phyloP scores from a whole-genome alignment of 2,888 invertebrate genomes.

The Margaritifera margaritifera region DNA sequence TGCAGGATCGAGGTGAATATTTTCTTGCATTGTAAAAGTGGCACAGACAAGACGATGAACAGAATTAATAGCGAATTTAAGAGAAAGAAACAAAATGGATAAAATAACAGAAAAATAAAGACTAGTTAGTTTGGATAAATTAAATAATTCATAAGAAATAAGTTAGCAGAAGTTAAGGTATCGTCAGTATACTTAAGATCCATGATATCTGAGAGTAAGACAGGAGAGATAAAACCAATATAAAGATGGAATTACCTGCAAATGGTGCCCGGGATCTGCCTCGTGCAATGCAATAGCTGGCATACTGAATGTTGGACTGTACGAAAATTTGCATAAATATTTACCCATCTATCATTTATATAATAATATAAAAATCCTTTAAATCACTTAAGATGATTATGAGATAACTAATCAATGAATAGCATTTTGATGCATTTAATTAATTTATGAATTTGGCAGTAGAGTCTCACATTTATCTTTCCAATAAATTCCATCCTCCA shows the following conservation, averaged over 20 bases:
- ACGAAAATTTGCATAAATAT: constrained; percentile 10
- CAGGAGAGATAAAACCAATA: too few species aligned
- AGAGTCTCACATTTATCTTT: too few species aligned
- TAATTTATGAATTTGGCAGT: not conserved
- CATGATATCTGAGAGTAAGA: too few species aligned
- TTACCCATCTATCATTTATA: too few species aligned
- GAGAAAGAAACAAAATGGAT: too few species aligned
- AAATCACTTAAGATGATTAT: not conserved
- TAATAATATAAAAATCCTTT: too few species aligned
- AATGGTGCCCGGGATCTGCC: constrained; percentile 73
- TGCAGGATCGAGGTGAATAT: too few species aligned
- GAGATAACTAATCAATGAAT: not conserved
- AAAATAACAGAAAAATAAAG: too few species aligned
- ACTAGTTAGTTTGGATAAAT: not conserved
- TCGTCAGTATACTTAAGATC: not conserved
- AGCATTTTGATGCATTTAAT: not conserved
- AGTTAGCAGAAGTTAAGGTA: not conserved
- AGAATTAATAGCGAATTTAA: too few species aligned
- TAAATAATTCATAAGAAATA: not conserved
- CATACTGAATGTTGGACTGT: constrained; percentile 72
- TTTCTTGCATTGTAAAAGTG: too few species aligned
- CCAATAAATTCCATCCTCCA: too few species aligned
- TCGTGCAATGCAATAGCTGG: constrained; percentile 71
- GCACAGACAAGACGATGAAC: too few species aligned
- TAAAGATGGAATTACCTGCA: constrained; percentile 58